Percentiles rank a stretch among this genome's conserved stretches.
These are phyloP conservation scores for Ctenomys sociabilis DNA, from an alignment of 2,113 vertebrate genomes.

Conservation along the genomic window DNA sequence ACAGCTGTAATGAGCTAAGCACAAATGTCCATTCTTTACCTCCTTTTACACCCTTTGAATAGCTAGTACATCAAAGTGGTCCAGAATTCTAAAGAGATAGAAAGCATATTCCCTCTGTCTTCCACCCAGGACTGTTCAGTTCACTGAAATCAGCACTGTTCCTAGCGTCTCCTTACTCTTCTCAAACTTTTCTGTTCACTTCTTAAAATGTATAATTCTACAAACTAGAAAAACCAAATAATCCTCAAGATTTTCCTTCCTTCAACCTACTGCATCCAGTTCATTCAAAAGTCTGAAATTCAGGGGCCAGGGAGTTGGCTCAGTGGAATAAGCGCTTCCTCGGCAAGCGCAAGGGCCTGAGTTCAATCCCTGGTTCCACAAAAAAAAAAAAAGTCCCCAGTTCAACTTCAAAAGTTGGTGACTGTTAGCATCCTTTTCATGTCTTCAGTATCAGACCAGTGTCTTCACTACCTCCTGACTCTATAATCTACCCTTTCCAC, in stretches of 20 bases:
- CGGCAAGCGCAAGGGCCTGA: too few species aligned
- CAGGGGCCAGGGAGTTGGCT: too few species aligned
- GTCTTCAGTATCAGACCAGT: not conserved
- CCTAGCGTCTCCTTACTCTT: not conserved
- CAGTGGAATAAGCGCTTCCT: too few species aligned
- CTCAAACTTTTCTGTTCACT: not conserved
- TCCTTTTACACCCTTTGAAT: not conserved
- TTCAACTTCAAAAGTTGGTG: not conserved
- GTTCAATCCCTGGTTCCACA: too few species aligned
- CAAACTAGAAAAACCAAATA: not conserved
- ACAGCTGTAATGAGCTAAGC: not conserved
- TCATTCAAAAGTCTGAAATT: conserved; percentile 10
- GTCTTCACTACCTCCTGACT: not conserved
- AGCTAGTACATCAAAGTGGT: not conserved
- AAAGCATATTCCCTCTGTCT: not conserved
- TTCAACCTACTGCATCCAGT: not conserved
- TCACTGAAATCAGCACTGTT: not conserved
- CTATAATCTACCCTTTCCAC: not conserved
- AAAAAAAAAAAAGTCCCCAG: too few species aligned
- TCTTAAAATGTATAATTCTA: not conserved
- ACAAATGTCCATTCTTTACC: not conserved
- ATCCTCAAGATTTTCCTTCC: not conserved
- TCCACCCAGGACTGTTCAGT: not conserved
- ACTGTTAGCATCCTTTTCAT: not conserved
- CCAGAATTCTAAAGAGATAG: conserved; percentile 4